A percentile compares a stretch with the other conserved stretches of the same genome.
Evolutionary conservation across 1,140 invertebrate genomes (phyloP).

Genomic region (Tribolium castaneum): DNA sequence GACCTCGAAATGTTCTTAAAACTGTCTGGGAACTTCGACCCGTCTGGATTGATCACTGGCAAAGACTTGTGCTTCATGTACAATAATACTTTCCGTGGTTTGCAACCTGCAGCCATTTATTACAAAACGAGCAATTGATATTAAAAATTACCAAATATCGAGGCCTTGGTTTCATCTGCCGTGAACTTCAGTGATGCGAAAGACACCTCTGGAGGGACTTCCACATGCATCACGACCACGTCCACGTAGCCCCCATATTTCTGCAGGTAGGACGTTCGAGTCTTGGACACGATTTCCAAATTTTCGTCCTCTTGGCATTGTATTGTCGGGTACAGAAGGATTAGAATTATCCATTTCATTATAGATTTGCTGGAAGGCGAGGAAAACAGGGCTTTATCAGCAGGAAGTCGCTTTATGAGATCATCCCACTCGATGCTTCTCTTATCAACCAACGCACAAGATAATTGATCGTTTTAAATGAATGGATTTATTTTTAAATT

Average conservation of each 20-base stretch:
- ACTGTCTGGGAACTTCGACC: slow-evolving; percentile 74
- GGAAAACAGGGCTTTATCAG: not conserved
- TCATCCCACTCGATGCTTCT: slow-evolving; percentile 1
- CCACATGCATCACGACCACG: slow-evolving; percentile 57
- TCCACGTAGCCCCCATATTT: slow-evolving; percentile 55
- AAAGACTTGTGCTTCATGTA: slow-evolving; percentile 80
- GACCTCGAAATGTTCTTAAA: slow-evolving; percentile 68
- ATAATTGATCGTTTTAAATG: not conserved
- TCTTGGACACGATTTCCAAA: slow-evolving; percentile 48
- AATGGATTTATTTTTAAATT: not conserved
- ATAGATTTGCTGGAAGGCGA: not conserved
- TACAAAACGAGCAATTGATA: slow-evolving; percentile 6
- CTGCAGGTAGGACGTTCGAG: slow-evolving; percentile 53
- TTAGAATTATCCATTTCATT: slow-evolving; percentile 3
- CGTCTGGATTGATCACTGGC: slow-evolving; percentile 81
- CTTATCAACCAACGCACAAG: slow-evolving; percentile 10
- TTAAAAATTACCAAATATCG: slow-evolving; percentile 56
- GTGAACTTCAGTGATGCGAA: slow-evolving; percentile 58
- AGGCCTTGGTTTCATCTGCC: slow-evolving; percentile 52
- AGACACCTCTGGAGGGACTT: slow-evolving; percentile 55
- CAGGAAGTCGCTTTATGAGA: slow-evolving; percentile 10
- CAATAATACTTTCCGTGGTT: slow-evolving; percentile 70
- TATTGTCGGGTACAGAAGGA: not conserved
- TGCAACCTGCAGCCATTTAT: slow-evolving; percentile 66
- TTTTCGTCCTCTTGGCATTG: not conserved